Conservation (phyloP, 2,888 invertebrate genomes). For the Dryomyza anilis region DNA sequence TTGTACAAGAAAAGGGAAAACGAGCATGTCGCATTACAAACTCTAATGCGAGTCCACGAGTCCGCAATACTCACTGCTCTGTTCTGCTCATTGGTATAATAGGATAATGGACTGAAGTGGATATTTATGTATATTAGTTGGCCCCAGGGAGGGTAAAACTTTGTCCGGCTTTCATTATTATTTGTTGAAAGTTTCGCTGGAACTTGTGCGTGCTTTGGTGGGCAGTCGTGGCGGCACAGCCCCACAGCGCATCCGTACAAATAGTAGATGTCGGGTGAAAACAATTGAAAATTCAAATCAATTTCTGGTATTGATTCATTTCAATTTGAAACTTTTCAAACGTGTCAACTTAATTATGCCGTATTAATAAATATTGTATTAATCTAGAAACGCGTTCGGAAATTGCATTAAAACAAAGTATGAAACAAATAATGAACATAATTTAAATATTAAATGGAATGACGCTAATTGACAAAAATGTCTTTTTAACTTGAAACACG, state of each 20-base stretch:
- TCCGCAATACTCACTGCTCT: constrained; percentile 14
- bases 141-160: constrained; percentile 1
- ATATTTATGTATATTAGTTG: constrained; percentile 26
- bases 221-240: neutral
- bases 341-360: neutral
- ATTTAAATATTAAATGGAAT: no score
- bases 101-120: constrained; percentile 26
- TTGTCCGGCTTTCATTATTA: constrained; percentile 10
- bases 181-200: constrained; percentile 5
- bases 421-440: no score
- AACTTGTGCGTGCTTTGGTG: neutral
- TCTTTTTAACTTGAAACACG: no score
- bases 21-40: constrained; percentile 16
- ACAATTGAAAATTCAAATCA: constrained; percentile 12
- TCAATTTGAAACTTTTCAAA: neutral
- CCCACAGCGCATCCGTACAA: neutral
- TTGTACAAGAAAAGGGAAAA: constrained; percentile 6
- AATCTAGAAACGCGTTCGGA: no score
- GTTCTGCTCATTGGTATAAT: constrained; percentile 16
- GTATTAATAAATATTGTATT: no score
- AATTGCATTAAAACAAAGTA: no score
- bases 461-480: no score
- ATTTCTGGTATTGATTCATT: neutral
- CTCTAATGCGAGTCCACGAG: constrained; percentile 10
- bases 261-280: neutral